Conservation (phyloP, 2,888 invertebrate species). For the Incurvaria masculella region DNA sequence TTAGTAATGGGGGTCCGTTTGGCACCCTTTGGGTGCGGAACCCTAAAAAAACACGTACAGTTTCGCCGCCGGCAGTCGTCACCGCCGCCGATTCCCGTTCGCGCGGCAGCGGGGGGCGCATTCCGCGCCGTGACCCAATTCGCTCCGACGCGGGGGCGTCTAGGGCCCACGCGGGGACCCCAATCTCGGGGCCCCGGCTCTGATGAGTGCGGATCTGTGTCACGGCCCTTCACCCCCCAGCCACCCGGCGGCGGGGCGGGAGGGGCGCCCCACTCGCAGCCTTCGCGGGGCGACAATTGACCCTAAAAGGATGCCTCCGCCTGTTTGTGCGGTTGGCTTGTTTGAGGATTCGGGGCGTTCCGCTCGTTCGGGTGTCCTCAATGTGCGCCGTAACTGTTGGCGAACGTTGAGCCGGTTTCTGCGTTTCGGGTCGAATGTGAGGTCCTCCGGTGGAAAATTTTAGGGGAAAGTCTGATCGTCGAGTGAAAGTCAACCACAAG, state of each 20-base stretch:
- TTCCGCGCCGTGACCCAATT: constrained; percentile 38
- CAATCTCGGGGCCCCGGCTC: constrained; percentile 41
- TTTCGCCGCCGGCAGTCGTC: too few species aligned
- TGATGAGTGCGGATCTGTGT: constrained; percentile 52
- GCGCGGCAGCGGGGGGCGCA: too few species aligned
- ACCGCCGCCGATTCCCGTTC: too few species aligned
- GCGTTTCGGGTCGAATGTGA: too few species aligned
- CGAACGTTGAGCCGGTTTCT: too few species aligned
- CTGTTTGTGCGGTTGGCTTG: constrained; percentile 37
- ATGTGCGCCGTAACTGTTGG: too few species aligned
- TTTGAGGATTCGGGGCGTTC: constrained; percentile 30
- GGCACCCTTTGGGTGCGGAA: too few species aligned
- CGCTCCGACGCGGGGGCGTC: constrained; percentile 32
- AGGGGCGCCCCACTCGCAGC: constrained; percentile 26
- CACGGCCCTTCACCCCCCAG: constrained; percentile 39
- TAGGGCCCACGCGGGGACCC: constrained; percentile 45
- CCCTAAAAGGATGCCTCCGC: constrained; percentile 38
- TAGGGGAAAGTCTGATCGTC: too few species aligned
- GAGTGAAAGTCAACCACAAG: too few species aligned
- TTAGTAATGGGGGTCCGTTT: too few species aligned
- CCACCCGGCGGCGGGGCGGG: constrained; percentile 22
- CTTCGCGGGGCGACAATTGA: constrained; percentile 35
- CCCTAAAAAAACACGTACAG: too few species aligned
- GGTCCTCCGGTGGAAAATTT: too few species aligned
- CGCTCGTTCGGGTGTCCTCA: neutral